Evolutionary conservation across 2,888 invertebrate species (phyloP), one percentile per base, ranked within the genome.

Genomic region (Meteorus cinctellus): DNA sequence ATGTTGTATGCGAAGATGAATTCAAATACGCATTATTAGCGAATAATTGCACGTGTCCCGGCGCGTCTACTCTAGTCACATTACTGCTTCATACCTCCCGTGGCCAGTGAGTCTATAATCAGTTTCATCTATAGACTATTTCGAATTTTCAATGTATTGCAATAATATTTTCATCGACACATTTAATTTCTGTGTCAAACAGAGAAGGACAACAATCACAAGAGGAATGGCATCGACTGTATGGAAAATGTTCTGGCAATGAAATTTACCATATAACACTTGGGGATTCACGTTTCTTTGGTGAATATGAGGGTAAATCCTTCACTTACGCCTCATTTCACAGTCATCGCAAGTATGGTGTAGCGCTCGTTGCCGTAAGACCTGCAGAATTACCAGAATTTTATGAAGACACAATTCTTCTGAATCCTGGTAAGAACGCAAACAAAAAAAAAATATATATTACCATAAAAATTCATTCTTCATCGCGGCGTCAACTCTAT

Each of bases 301-400:
- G 98, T 34, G 99, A 99, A 91, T 99, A 98, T 90, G 97, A 98
- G 89, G 98, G 98, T 73, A 99, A 99, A 91, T 98, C 98, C 90
- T 99, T 99, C 91, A 98, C 98, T n/a, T 99, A 98, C 90, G 98
- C 99, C 81, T 98, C 98, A 88, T 99, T 99, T 90, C 98, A 99
- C 92, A 98, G 99, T 72, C 99, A 99, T 90, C 93, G 98, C 91
- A 98, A 98, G 96, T 98, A 98, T 88, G 98, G 98, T 6, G 98
- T 99, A 41, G 97, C 98, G 51, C 91, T 99, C 85, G 97, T 99
- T 8, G 99, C 98, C 27, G 97, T 99, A 19, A 94, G 98, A 74
- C 96, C 97, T 63, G 95, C 96, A 0, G 97, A 97, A 90, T 92
- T 97, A 79, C 96, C 96, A 0, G 98, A 98, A 89, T 97, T 98